Conservation (phyloP, 2,888 invertebrate genomes). For the Gasteruption jaculator region DNA sequence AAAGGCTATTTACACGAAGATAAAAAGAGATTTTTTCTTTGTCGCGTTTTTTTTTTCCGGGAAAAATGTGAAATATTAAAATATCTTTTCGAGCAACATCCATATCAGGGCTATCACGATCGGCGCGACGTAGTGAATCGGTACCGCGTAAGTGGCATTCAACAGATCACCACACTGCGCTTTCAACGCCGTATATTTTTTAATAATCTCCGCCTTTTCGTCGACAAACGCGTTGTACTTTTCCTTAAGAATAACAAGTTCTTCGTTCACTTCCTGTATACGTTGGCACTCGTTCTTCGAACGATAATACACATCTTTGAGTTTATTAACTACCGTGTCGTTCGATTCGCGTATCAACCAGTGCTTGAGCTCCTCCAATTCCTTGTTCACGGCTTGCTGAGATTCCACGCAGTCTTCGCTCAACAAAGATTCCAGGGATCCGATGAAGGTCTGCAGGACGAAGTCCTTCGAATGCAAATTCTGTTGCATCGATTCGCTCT, state of each 20-base stretch:
- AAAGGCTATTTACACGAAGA: too few relatives aligned
- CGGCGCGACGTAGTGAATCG: conserved; percentile 59
- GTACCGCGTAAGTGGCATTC: conserved; percentile 59
- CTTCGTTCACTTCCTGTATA: conserved; percentile 66
- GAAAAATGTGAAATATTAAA: too few relatives aligned
- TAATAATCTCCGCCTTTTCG: conserved; percentile 60
- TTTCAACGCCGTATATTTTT: conserved; percentile 60
- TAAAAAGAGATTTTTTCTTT: conserved; percentile 13
- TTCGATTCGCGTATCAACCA: conserved; percentile 39
- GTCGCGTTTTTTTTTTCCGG: too few relatives aligned
- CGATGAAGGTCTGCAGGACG: conserved; percentile 34
- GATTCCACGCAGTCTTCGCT: conserved; percentile 32
- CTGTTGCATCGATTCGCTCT: conserved; percentile 26
- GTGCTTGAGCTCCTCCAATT: conserved; percentile 37
- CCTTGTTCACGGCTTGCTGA: conserved; percentile 34
- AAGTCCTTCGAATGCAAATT: conserved; percentile 31
- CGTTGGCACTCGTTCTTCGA: conserved; percentile 53
- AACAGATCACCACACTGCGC: conserved; percentile 59
- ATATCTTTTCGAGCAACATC: conserved; percentile 55
- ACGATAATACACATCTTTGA: conserved; percentile 38
- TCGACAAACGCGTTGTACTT: conserved; percentile 64
- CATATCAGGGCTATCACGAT: conserved; percentile 59
- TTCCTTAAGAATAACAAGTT: conserved; percentile 69
- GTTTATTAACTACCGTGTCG: conserved; percentile 34
- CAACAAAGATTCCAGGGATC: conserved; percentile 34